A percentile compares a stretch with the other conserved stretches of the same genome.
Conservation (phyloP, 2,113 vertebrate genomes). For the Climacteris rufus region DNA sequence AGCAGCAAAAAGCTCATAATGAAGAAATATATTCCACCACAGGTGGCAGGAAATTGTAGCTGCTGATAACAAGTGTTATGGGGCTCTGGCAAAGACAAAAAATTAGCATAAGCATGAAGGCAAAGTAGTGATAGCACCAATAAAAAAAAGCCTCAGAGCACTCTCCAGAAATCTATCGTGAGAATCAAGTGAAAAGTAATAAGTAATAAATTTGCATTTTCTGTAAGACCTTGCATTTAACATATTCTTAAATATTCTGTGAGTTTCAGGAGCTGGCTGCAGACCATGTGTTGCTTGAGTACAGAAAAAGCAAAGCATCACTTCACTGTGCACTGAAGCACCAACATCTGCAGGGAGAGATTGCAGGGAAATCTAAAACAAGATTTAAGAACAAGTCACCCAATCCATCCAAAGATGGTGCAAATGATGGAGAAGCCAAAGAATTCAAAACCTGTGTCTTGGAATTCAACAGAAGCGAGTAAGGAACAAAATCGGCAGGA, state of each 20-base stretch:
- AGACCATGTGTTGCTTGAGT: not conserved
- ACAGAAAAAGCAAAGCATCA: not conserved
- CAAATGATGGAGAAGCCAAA: not conserved
- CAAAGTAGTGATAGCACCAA: slow-evolving; percentile 6
- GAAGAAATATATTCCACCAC: slow-evolving; percentile 36
- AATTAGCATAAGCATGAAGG: slow-evolving; percentile 29
- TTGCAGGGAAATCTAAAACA: not conserved
- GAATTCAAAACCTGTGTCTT: not conserved
- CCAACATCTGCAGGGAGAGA: slow-evolving; percentile 1
- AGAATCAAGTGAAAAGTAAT: slow-evolving; percentile 3
- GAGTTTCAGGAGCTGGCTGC: slow-evolving; percentile 1
- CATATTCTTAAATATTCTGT: not conserved
- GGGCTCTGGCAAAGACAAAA: slow-evolving; percentile 8
- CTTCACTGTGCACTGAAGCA: not conserved
- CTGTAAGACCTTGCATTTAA: slow-evolving; percentile 28
- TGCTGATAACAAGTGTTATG: slow-evolving; percentile 24
- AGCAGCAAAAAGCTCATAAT: slow-evolving; percentile 33
- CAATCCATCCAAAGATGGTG: not conserved
- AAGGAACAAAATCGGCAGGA: not conserved
- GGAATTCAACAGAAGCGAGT: not conserved
- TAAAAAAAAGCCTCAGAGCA: not conserved
- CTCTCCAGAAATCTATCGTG: slow-evolving; percentile 20
- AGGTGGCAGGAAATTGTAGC: slow-evolving; percentile 56
- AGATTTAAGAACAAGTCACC: not conserved
- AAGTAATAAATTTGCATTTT: slow-evolving; percentile 28